phyloP scores from a whole-genome alignment of 64 coral and sea anemone genomes.

The Actinia equina region DNA sequence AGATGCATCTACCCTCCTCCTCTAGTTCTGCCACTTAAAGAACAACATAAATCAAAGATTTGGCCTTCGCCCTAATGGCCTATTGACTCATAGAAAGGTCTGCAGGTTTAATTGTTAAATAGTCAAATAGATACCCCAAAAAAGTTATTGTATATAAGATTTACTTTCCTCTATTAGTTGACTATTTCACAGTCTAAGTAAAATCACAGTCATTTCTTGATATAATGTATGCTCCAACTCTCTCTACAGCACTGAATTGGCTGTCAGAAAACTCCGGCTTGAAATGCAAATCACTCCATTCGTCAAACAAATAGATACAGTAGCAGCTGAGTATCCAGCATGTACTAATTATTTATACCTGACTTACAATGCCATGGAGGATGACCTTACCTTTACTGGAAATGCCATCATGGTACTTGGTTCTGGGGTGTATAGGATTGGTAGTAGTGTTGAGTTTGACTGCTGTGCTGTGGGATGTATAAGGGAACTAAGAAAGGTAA shows the following conservation, averaged over 20 bases:
- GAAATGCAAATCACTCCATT: constrained; percentile 61
- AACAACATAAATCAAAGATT: too few relatives aligned
- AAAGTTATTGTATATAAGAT: too few relatives aligned
- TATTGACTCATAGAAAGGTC: too few relatives aligned
- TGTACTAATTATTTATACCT: constrained; percentile 97
- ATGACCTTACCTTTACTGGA: constrained; percentile 75
- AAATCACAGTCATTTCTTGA: background rate
- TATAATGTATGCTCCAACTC: background rate
- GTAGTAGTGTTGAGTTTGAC: constrained; percentile 99
- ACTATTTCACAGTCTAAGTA: too few relatives aligned
- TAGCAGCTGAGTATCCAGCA: constrained; percentile 94
- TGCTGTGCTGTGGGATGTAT: constrained; percentile 99
- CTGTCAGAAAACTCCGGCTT: constrained; percentile 71
- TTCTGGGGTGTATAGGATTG: constrained; percentile 97
- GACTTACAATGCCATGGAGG: constrained; percentile 81
- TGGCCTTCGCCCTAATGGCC: too few relatives aligned
- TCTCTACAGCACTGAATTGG: constrained; percentile 76
- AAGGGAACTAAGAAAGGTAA: constrained; percentile 85
- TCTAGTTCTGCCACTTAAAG: too few relatives aligned
- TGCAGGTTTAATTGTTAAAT: too few relatives aligned
- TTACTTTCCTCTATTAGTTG: too few relatives aligned
- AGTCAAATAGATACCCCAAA: too few relatives aligned
- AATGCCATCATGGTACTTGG: constrained; percentile 93
- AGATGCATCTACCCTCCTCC: too few relatives aligned
- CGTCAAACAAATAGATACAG: constrained; percentile 96